phyloP scores from a whole-genome alignment of 2,888 invertebrate species.

The Xestoiulus laeticollis region DNA sequence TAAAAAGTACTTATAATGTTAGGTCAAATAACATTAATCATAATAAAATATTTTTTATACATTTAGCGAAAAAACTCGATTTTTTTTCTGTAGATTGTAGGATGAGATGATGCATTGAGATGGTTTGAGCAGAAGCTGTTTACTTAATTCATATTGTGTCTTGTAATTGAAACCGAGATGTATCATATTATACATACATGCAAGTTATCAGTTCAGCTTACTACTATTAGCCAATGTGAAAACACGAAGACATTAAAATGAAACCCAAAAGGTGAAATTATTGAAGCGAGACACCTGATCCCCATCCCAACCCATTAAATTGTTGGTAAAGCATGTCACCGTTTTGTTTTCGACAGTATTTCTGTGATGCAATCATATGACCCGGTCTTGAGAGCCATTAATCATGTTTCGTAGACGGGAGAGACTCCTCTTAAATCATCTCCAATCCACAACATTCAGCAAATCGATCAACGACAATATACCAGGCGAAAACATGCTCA shows the following conservation, averaged over 20 bases:
- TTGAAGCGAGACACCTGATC: neutral
- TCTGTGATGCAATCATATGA: neutral
- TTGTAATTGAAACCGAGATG: neutral
- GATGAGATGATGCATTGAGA: too few species aligned
- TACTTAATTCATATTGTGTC: too few species aligned
- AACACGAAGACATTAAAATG: neutral
- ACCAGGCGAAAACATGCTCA: neutral
- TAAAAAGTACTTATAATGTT: too few species aligned
- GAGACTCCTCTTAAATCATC: neutral
- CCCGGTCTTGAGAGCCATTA: constrained; percentile 1
- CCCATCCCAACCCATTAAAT: neutral
- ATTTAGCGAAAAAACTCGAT: too few species aligned
- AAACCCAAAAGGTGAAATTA: neutral
- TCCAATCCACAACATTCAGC: neutral
- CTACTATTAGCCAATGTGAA: neutral
- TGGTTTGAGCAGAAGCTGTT: too few species aligned
- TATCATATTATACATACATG: too few species aligned
- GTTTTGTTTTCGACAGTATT: neutral
- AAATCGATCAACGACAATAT: constrained; percentile 16
- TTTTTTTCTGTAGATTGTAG: too few species aligned
- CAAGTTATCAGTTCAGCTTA: neutral
- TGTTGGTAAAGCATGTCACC: neutral
- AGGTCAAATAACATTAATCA: too few species aligned
- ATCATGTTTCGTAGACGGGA: neutral
- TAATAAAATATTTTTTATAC: too few species aligned